Evolutionary conservation across 53 echinoderm and acorn worm genomes (phyloP).

Genomic region (Patiria pectinifera): DNA sequence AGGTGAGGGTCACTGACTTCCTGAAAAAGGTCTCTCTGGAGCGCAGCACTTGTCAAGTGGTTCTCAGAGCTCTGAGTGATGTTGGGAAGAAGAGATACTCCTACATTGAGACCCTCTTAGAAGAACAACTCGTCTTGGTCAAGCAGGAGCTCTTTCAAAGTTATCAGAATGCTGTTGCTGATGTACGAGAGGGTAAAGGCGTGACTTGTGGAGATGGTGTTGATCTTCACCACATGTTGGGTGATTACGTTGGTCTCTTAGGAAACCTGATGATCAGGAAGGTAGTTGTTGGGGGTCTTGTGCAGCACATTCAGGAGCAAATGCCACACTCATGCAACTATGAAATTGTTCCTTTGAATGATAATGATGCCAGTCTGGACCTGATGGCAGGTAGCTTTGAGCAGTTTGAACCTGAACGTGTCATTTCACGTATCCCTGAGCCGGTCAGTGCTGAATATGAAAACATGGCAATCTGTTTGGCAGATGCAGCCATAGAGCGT

Average conservation of each 20-base stretch:
- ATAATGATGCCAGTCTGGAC: conserved; percentile 23
- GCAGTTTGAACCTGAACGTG: neutral
- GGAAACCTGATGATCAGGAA: conserved; percentile 55
- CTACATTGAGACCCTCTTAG: conserved; percentile 56
- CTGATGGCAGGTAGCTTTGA: conserved; percentile 20
- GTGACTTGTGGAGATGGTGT: conserved; percentile 20
- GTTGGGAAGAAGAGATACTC: conserved; percentile 67
- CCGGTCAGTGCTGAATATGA: conserved; percentile 51
- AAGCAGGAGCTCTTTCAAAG: conserved; percentile 63
- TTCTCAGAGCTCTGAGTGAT: conserved; percentile 62
- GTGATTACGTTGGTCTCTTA: conserved; percentile 47
- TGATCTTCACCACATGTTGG: conserved; percentile 20
- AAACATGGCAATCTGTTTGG: conserved; percentile 46
- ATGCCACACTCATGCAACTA: conserved; percentile 17
- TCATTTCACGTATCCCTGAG: conserved; percentile 34
- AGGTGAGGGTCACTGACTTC: conserved; percentile 71
- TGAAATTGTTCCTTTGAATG: neutral
- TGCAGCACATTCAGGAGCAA: conserved; percentile 24
- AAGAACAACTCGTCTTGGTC: conserved; percentile 43
- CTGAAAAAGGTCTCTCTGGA: conserved; percentile 73
- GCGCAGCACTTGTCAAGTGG: conserved; percentile 68
- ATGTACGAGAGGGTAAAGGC: conserved; percentile 21
- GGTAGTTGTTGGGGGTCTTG: conserved; percentile 46
- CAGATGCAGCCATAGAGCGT: conserved; percentile 49
- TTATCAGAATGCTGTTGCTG: conserved; percentile 41